A percentile compares a stretch with the other conserved stretches of the same genome.
Conservation (phyloP, 2,888 invertebrate species). For the Tipula unca region DNA sequence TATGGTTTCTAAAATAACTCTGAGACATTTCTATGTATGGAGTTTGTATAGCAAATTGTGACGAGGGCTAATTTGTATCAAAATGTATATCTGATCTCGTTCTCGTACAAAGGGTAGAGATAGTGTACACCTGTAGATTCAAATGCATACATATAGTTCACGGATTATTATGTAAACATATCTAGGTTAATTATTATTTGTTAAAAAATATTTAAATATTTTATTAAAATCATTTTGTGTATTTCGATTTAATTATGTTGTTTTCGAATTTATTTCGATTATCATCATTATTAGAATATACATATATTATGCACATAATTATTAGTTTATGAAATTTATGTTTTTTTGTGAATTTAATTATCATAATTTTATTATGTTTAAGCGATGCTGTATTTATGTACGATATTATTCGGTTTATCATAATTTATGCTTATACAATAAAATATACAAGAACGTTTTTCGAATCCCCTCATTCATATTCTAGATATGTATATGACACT, state of each 20-base stretch:
- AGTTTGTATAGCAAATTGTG: too few relatives aligned
- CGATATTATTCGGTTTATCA: neutral
- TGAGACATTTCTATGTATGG: too few relatives aligned
- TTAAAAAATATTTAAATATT: neutral
- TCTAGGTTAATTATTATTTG: neutral
- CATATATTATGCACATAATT: neutral
- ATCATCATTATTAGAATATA: neutral
- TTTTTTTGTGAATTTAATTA: neutral
- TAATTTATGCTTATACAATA: neutral
- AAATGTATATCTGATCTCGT: too few relatives aligned
- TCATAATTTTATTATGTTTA: neutral
- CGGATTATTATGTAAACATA: neutral
- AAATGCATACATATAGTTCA: neutral
- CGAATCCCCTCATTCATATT: neutral
- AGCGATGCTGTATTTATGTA: neutral
- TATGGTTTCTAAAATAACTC: too few relatives aligned
- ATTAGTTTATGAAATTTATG: neutral
- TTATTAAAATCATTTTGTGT: neutral
- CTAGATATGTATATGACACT: neutral
- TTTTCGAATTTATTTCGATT: neutral
- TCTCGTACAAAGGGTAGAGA: too few relatives aligned
- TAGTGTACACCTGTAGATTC: too few relatives aligned
- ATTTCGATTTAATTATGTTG: neutral
- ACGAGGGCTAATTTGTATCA: too few relatives aligned
- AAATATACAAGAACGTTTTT: too few relatives aligned